Evolutionary conservation across 2,888 invertebrate genomes (phyloP), one percentile per base, ranked within the genome.

Genomic region (Eumacrocentrus americanus): DNA sequence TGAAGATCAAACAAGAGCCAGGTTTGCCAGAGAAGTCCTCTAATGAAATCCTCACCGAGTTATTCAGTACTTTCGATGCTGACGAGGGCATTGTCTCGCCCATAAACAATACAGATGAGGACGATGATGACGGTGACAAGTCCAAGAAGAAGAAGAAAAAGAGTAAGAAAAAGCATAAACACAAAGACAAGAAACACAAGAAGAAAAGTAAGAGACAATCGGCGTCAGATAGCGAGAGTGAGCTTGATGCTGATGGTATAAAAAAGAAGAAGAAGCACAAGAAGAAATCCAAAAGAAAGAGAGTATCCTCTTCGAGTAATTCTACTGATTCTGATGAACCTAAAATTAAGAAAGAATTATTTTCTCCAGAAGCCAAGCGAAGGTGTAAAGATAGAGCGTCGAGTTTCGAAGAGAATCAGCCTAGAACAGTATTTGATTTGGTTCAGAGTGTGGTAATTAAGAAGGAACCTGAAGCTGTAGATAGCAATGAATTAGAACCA

Each of bases 1-100:
- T 78, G 7, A 80, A 80, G 61, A 78, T 80, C 54, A 79, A 79
- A 57, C 68, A 74, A 47, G 81, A 81, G 46, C 80, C 80, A 2
- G 80, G 80, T 3, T 44, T 81, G 40, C 80, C 76, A 25, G 80
- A 83, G 34, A 91, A 91, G 77, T 88, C 90, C 5, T 91, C 91
- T 0, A 88, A 86, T 75, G 92, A 94, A 81, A 92, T 94, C 71
- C 83, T 94, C 16, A 89, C 92, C 0, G 94, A 94, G 80, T 82
- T 94, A 0, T 93, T 94, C 73, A 84, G 90, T 71, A 89, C 87
- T 20, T 91, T 91, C 20, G 82, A 82, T 48, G 85, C 82, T 80
- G 77, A 83, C 63, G 69, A 83, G 82, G 61, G 83, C 82, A 56
- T 48, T 40, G 62, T 58, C 47, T 67, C 64, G 46, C 62, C 60